These are phyloP conservation scores for Epicauta chinensis DNA, from an alignment of 1,140 invertebrate species.

Conservation along the genomic window DNA sequence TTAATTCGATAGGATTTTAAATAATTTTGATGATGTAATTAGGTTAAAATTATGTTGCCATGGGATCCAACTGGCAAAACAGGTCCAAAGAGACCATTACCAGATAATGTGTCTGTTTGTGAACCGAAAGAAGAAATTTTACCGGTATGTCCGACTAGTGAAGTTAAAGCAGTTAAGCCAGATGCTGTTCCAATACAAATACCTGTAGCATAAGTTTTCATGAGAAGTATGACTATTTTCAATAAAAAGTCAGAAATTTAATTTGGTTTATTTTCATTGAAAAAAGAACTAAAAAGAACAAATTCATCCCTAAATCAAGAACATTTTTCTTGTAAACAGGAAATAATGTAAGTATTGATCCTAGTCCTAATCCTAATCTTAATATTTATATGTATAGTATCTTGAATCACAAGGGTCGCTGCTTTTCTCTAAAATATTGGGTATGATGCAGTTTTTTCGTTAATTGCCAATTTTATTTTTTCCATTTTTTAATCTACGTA, in stretches of 20 bases:
- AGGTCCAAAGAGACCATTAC: slow-evolving; percentile 94
- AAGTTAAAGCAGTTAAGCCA: slow-evolving; percentile 53
- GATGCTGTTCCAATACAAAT: slow-evolving; percentile 41
- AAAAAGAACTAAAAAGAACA: too few species aligned
- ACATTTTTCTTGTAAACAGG: too few species aligned
- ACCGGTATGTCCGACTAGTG: slow-evolving; percentile 55
- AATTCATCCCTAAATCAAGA: too few species aligned
- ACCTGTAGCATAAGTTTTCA: slow-evolving; percentile 27
- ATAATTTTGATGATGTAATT: not conserved
- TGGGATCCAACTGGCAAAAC: slow-evolving; percentile 96
- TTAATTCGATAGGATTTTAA: too few species aligned
- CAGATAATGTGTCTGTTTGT: slow-evolving; percentile 92
- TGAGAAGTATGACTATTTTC: slow-evolving; percentile 2
- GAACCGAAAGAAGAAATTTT: slow-evolving; percentile 86
- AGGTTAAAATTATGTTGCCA: slow-evolving; percentile 98
- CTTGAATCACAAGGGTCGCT: too few species aligned
- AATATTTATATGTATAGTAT: too few species aligned
- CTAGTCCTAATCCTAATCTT: too few species aligned
- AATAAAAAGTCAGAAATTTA: slow-evolving; percentile 12
- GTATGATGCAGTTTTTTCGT: too few species aligned
- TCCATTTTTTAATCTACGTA: too few species aligned
- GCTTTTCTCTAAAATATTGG: too few species aligned
- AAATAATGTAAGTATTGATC: too few species aligned
- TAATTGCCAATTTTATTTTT: too few species aligned
- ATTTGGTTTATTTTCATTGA: not conserved